These are phyloP conservation scores for Rhincodon typus DNA, from an alignment of 2,797 vertebrate species.

Conservation along the genomic window DNA sequence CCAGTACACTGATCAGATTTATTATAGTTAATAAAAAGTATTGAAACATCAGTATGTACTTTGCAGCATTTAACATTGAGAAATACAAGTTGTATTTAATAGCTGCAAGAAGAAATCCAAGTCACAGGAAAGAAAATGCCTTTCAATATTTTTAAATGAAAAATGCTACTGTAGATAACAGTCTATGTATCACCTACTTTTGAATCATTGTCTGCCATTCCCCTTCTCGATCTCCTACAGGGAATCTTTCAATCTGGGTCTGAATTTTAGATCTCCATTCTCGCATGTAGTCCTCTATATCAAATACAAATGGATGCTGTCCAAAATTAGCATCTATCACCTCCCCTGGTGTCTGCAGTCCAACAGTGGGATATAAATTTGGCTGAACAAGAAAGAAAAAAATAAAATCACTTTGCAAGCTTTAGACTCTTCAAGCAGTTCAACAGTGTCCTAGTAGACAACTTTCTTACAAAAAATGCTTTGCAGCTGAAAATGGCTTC, in stretches of 20 bases:
- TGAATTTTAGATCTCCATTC: constrained; percentile 74
- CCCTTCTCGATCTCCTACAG: constrained; percentile 64
- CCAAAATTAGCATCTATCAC: constrained; percentile 75
- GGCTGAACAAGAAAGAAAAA: constrained; percentile 58
- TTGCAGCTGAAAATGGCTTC: background rate
- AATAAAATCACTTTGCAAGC: constrained; percentile 40
- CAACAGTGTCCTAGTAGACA: background rate
- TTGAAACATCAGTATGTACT: background rate
- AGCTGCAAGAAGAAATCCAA: background rate
- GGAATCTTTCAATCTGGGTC: constrained; percentile 70
- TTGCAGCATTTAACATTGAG: background rate
- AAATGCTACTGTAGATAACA: constrained; percentile 23
- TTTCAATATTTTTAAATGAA: background rate
- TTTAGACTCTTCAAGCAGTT: constrained; percentile 42
- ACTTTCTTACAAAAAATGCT: background rate
- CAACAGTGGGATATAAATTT: constrained; percentile 72
- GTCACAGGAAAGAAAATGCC: constrained; percentile 10
- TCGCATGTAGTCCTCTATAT: constrained; percentile 72
- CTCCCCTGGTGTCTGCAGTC: constrained; percentile 72
- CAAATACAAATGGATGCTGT: constrained; percentile 71
- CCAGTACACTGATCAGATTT: background rate
- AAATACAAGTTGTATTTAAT: background rate
- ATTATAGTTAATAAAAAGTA: background rate
- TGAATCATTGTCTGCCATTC: constrained; percentile 74
- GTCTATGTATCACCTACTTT: constrained; percentile 56